Percentiles rank a stretch among this genome's conserved stretches.
phyloP scores from a whole-genome alignment of 2,797 vertebrate species.

The Xiphophorus birchmanni region DNA sequence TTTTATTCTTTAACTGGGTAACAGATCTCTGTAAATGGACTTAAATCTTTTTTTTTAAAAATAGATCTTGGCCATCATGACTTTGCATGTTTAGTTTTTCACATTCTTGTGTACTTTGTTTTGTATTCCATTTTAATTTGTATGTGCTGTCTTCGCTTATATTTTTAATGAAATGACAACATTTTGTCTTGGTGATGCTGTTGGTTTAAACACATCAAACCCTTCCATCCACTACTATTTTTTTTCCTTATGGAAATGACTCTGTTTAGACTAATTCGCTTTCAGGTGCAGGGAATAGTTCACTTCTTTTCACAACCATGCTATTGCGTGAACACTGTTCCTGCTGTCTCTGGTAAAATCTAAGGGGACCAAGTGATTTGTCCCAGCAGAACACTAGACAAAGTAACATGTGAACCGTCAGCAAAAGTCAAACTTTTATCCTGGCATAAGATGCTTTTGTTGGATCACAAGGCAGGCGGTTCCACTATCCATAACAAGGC shows the following conservation, averaged over 20 bases:
- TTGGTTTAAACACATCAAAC: not conserved
- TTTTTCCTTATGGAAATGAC: slow-evolving; percentile 10
- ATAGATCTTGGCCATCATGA: not conserved
- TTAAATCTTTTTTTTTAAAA: not conserved
- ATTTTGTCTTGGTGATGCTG: not conserved
- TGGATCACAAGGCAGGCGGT: slow-evolving; percentile 45
- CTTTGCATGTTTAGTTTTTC: not conserved
- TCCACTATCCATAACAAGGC: slow-evolving; percentile 35
- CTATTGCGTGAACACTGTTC: slow-evolving; percentile 29
- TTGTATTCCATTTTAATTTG: not conserved
- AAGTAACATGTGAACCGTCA: slow-evolving; percentile 62
- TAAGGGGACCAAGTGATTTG: slow-evolving; percentile 56
- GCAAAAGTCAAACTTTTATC: slow-evolving; percentile 56
- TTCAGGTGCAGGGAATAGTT: slow-evolving; percentile 17
- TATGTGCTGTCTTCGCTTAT: not conserved
- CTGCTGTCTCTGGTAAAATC: slow-evolving; percentile 65
- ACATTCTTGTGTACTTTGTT: not conserved
- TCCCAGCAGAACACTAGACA: slow-evolving; percentile 55
- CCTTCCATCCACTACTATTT: not conserved
- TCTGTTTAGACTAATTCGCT: slow-evolving; percentile 5
- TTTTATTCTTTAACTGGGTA: not conserved
- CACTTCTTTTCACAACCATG: slow-evolving; percentile 1
- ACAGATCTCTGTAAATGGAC: not conserved
- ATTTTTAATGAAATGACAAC: not conserved
- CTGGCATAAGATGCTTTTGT: slow-evolving; percentile 48